phyloP scores from a whole-genome alignment of 2,888 invertebrate species.

The Yponomeuta sedellus region DNA sequence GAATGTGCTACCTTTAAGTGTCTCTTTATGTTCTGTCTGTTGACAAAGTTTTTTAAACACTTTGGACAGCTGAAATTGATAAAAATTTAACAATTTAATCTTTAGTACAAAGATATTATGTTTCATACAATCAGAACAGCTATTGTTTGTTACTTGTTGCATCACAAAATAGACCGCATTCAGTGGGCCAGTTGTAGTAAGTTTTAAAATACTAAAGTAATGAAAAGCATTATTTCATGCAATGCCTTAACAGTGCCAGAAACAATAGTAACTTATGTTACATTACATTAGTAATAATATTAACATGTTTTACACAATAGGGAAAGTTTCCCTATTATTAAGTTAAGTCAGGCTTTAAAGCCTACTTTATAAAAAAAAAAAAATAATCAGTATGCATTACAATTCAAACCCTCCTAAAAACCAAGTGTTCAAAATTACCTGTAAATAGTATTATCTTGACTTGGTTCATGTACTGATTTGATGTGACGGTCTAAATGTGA shows the following conservation, averaged over 20 bases:
- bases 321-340: no score
- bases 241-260: no score
- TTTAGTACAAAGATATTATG: neutral
- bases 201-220: no score
- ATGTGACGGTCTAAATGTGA: slow-evolving; percentile 79
- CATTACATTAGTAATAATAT: slow-evolving; percentile 3
- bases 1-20: slow-evolving; percentile 73
- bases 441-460: slow-evolving; percentile 40
- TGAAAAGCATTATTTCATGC: no score
- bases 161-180: no score
- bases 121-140: no score
- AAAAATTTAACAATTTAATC: neutral
- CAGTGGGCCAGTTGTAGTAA: no score
- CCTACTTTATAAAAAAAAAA: no score
- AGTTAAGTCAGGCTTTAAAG: no score
- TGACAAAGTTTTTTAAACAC: slow-evolving; percentile 71
- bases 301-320: neutral
- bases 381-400: no score
- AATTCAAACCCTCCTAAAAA: slow-evolving; percentile 13
- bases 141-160: no score
- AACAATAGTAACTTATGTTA: no score
- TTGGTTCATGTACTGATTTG: slow-evolving; percentile 58
- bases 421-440: slow-evolving; percentile 41
- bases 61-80: slow-evolving; percentile 51
- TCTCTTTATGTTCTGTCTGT: slow-evolving; percentile 73